phyloP scores from a whole-genome alignment of 2,113 vertebrate species.

The Pteropus alecto region DNA sequence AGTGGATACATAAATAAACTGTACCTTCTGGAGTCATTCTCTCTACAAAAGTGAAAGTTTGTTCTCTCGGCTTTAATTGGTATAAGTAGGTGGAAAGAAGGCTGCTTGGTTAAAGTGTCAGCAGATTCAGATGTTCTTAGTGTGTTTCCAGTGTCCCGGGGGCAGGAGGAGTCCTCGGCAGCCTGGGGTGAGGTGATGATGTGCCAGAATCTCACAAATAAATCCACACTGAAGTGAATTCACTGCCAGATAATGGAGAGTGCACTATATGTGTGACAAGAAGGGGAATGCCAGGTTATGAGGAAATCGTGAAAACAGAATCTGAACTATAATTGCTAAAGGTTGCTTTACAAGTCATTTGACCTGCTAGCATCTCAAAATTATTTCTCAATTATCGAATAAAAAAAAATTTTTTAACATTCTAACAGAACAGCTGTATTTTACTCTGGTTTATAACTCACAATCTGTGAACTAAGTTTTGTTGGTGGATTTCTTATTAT shows the following conservation, averaged over 20 bases:
- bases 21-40: background rate
- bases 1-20: background rate
- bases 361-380: background rate
- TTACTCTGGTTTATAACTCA: background rate
- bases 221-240: background rate
- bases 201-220: background rate
- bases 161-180: background rate
- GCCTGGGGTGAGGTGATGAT: background rate
- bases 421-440: background rate
- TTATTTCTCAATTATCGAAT: background rate
- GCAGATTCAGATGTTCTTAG: background rate
- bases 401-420: background rate
- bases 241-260: background rate
- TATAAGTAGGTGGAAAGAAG: slow-evolving; percentile 21
- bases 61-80: background rate
- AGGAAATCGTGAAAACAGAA: background rate
- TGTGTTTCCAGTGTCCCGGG: background rate
- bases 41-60: background rate
- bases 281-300: background rate
- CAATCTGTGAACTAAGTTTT: background rate
- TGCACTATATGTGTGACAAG: background rate
- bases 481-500: slow-evolving; percentile 12
- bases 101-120: background rate
- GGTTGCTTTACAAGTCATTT: background rate
- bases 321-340: background rate